phyloP scores from a whole-genome alignment of 1,140 invertebrate species.

The Cyclina sinensis region DNA sequence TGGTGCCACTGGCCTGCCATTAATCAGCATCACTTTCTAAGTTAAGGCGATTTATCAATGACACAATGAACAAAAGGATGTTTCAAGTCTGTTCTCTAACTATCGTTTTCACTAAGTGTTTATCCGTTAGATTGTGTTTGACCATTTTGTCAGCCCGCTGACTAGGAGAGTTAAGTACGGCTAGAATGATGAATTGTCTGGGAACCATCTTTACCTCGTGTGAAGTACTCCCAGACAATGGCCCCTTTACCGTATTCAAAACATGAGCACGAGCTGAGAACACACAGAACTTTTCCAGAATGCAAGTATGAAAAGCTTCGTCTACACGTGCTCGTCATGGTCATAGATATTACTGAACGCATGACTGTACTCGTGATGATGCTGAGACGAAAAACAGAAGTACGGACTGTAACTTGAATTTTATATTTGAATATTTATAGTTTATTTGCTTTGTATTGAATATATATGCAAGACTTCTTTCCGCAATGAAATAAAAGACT shows the following conservation, averaged over 20 bases:
- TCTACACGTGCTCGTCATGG: no score
- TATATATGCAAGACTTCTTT: no score
- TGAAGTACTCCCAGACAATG: neutral
- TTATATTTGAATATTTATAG: no score
- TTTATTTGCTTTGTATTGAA: no score
- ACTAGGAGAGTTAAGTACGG: neutral
- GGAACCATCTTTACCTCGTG: neutral
- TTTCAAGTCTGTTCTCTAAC: conserved; percentile 42
- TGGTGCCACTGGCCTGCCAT: conserved; percentile 33
- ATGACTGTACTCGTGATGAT: no score
- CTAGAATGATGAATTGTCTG: neutral
- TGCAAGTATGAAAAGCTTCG: no score
- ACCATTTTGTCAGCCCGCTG: conserved; percentile 53
- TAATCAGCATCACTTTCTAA: conserved; percentile 63
- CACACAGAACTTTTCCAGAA: no score
- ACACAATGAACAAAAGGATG: conserved; percentile 66
- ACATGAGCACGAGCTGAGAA: no score
- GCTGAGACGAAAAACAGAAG: no score
- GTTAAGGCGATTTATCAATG: conserved; percentile 64
- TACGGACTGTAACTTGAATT: no score
- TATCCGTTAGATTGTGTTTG: conserved; percentile 48
- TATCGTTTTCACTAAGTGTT: conserved; percentile 66
- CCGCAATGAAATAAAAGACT: no score
- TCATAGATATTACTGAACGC: no score
- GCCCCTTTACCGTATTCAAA: neutral